Base-by-base conservation (phyloP, 1,140 invertebrate genomes). In the Probaryconus sp. region DNA sequence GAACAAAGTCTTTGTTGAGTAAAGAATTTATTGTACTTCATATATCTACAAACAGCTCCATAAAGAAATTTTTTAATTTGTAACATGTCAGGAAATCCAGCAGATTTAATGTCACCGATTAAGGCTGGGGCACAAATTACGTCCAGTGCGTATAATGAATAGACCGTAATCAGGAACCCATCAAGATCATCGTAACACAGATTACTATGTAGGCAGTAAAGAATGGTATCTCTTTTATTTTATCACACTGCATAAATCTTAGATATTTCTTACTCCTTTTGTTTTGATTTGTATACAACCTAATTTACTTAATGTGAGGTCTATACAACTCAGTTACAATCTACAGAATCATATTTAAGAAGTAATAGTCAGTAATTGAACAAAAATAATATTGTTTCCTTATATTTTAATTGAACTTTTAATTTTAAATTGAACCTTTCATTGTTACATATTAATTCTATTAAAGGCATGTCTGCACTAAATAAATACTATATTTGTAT, bases 171-270 rank as follows among this genome's bases (percentile, higher is more conserved):
- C 69, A 58, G 60, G 48, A 64, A 60, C 28, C 51, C 68, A 71
- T 63, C 68, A 56, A 63, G 58, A 71, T 63, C 58, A 63, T 71
- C 48, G 35, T 63, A 70, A 63, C 35, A 48, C 24, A 71, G 56
- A 71, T 71, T 63, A 50, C 68, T 55, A 63, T 50, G 58, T 63
- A 56, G 68, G 42, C 58, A 63, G 50, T 61, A 63, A 63, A 71
- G 43, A 63, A 55, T 70, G 56, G 63, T 70, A 63, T 53, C 55
- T 61, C 48, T 70, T 70, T 70, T 70, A 60, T 71, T 71, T 63
- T 71, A 71, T 71, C 68, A 71, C 68, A 33, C 68, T 63, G 50
- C 38, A 50, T 63, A 71, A 56, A 71, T 71, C 68, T 63, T 5
- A 3, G 14, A 17, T 37, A 31, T 26, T 35, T 61, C 51, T 61